Conservation (phyloP, 2,888 invertebrate species). For the Papilio elwesi region DNA sequence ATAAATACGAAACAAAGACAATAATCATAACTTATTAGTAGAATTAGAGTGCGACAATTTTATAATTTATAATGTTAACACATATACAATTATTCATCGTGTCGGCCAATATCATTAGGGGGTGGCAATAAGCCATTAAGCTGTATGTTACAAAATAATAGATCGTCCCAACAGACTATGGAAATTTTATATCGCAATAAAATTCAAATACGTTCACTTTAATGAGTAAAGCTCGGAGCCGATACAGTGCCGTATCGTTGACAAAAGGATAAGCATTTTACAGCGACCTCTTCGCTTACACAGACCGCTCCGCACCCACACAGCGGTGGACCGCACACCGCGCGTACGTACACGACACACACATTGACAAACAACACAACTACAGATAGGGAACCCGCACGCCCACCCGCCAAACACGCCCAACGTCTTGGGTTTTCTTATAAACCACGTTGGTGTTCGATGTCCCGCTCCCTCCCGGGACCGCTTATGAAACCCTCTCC, state of each 20-base stretch:
- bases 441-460: constrained; percentile 82
- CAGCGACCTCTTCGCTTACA: constrained; percentile 62
- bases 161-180: constrained; percentile 66
- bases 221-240: constrained; percentile 79
- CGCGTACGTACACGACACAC: constrained; percentile 60
- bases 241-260: constrained; percentile 80
- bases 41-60: not conserved
- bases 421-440: constrained; percentile 85
- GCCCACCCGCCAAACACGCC: constrained; percentile 84
- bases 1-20: not conserved
- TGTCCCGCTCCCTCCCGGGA: constrained; percentile 64
- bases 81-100: constrained; percentile 5
- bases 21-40: not conserved
- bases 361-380: constrained; percentile 59
- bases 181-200: constrained; percentile 76
- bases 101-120: constrained; percentile 9
- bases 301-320: constrained; percentile 61
- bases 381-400: constrained; percentile 75
- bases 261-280: constrained; percentile 76
- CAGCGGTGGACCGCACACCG: constrained; percentile 66
- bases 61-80: not conserved
- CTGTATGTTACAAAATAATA: constrained; percentile 48
- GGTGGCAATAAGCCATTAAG: constrained; percentile 18
- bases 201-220: constrained; percentile 77
- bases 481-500: constrained; percentile 56